Conservation (phyloP, 2,888 invertebrate species). For the Melieria omissa region DNA sequence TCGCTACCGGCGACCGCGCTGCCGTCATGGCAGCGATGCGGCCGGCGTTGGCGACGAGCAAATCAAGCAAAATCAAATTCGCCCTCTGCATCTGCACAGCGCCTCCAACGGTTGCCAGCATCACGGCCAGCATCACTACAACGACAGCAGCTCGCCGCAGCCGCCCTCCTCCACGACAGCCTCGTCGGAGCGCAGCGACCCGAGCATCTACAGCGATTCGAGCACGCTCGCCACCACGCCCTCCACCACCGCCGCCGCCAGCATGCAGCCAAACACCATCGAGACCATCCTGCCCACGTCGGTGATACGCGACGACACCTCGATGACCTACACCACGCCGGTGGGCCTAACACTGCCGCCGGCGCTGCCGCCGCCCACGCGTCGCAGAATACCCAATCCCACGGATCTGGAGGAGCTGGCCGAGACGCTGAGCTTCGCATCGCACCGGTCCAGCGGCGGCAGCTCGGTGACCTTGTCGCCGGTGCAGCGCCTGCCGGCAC, state of each 20-base stretch:
- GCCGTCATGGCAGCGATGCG: constrained; percentile 51
- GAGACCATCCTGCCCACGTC: constrained; percentile 64
- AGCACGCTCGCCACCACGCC: constrained; percentile 45
- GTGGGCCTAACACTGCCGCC: constrained; percentile 61
- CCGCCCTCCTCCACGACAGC: constrained; percentile 43
- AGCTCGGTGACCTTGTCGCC: constrained; percentile 38
- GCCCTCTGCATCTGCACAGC: constrained; percentile 59
- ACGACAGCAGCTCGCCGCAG: constrained; percentile 50
- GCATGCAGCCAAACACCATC: constrained; percentile 45
- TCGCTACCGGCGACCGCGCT: constrained; percentile 63
- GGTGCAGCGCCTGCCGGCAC: constrained; percentile 53
- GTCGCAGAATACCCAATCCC: constrained; percentile 68
- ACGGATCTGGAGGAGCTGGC: constrained; percentile 70
- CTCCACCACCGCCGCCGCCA: constrained; percentile 35
- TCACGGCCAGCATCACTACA: constrained; percentile 40
- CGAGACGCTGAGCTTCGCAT: constrained; percentile 69
- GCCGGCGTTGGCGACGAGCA: constrained; percentile 33
- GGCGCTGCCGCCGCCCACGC: constrained; percentile 68
- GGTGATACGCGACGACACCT: constrained; percentile 62
- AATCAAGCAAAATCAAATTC: constrained; percentile 66
- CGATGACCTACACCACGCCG: constrained; percentile 56
- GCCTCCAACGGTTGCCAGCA: constrained; percentile 45
- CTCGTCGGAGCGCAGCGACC: constrained; percentile 49
- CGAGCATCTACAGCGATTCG: constrained; percentile 46
- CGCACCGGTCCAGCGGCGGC: constrained; percentile 52